Evolutionary conservation across 2,888 invertebrate genomes (phyloP).

Genomic region (Plebejus anna): DNA sequence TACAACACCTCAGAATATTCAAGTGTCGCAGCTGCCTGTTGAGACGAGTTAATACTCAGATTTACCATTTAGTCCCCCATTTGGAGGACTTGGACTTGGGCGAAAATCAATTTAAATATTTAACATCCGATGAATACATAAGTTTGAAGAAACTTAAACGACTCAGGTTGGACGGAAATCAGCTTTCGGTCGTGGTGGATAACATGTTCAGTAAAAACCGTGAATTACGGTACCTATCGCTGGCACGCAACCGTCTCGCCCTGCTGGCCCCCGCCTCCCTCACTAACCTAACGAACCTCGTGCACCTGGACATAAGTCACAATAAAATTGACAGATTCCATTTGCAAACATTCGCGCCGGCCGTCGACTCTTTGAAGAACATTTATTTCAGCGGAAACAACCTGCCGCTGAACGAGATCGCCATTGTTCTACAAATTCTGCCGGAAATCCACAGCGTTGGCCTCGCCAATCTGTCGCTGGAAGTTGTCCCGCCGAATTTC

Average conservation of each 20-base stretch:
- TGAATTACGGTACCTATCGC: conserved; percentile 76
- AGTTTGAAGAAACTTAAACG: conserved; percentile 83
- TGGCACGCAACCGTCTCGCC: conserved; percentile 87
- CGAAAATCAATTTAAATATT: conserved; percentile 87
- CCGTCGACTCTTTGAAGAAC: conserved; percentile 81
- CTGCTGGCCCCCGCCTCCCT: conserved; percentile 87
- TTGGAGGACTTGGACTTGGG: conserved; percentile 88
- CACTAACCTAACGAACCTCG: conserved; percentile 84
- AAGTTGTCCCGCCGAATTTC: conserved; percentile 78
- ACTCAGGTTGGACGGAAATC: conserved; percentile 87
- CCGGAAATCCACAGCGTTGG: conserved; percentile 79
- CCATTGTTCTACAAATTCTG: conserved; percentile 78
- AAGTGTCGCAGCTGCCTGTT: conserved; percentile 87
- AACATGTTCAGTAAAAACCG: conserved; percentile 82
- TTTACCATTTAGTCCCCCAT: conserved; percentile 87
- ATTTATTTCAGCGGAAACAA: conserved; percentile 87
- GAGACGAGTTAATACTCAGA: conserved; percentile 86
- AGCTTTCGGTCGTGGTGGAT: conserved; percentile 86
- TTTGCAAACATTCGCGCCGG: conserved; percentile 79
- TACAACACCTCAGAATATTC: conserved; percentile 84
- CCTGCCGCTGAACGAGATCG: conserved; percentile 77
- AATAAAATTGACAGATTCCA: conserved; percentile 87
- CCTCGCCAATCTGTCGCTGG: conserved; percentile 80
- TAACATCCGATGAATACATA: conserved; percentile 85
- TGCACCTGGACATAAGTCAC: conserved; percentile 86